Evolutionary conservation across 92 coral and sea anemone genomes (phyloP).

Genomic region (Zoanthus gigantus): DNA sequence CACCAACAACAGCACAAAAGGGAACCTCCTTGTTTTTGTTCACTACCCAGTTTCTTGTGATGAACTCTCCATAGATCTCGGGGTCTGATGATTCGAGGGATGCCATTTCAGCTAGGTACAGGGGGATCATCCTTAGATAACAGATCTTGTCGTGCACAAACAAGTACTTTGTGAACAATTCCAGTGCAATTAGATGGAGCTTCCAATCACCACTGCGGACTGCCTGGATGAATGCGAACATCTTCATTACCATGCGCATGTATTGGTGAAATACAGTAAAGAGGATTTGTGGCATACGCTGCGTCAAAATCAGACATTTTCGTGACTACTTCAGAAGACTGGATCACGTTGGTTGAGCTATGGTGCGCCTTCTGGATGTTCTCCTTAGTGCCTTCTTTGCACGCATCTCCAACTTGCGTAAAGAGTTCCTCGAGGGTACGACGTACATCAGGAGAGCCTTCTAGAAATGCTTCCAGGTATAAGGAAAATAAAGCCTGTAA

Average conservation of each 20-base stretch:
- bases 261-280: conserved; percentile 37
- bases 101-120: conserved; percentile 65
- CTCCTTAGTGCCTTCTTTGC: conserved; percentile 52
- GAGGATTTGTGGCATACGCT: background rate
- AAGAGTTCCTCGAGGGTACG: conserved; percentile 31
- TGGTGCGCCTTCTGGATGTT: conserved; percentile 29
- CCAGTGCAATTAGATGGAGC: conserved; percentile 34
- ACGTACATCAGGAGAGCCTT: conserved; percentile 21
- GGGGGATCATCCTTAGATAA: conserved; percentile 63
- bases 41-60: conserved; percentile 66
- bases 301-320: conserved; percentile 48
- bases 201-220: conserved; percentile 45
- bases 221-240: conserved; percentile 39
- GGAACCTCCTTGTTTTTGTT: conserved; percentile 62
- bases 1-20: conserved; percentile 60
- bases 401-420: conserved; percentile 38
- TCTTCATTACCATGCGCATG: conserved; percentile 53
- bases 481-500: conserved; percentile 39
- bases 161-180: conserved; percentile 62
- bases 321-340: conserved; percentile 32
- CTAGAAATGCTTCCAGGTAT: conserved; percentile 47
- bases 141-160: conserved; percentile 52
- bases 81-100: conserved; percentile 59
- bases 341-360: conserved; percentile 38
- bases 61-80: conserved; percentile 58